Base-by-base conservation (phyloP, 1,140 invertebrate species). In the Calosoma granatense region DNA sequence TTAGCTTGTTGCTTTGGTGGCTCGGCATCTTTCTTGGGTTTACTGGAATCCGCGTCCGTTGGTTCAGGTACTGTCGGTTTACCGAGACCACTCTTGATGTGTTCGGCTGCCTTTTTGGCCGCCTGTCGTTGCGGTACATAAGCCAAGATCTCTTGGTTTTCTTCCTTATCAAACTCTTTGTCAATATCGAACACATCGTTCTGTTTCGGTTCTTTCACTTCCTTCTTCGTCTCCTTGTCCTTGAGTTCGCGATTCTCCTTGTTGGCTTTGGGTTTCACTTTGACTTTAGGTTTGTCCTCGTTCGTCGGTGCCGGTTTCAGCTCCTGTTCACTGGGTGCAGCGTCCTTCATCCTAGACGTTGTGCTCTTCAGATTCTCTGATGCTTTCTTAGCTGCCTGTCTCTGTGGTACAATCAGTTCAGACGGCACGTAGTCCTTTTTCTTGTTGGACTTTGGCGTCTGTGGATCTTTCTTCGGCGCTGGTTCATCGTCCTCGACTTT, bases 101-200 rank as follows among this genome's bases (percentile, higher is more conserved):
- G 89, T 63, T 90, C 89, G 11, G 88, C 88, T 1, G 90, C 90
- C 70, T 94, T 94, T 68, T 92, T 92, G 26, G 91, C 91, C 2
- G 91, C 91, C 73, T 92, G 88, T 36, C 91, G 74, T 68, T 93
- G 90, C 0, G 91, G 91, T 30, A 94, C 91, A 72, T 91, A 90
- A 1, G 87, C 83, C 15, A 92, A 73, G 60, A 88, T 83, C 65
- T 90, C 88, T 57, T 79, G 78, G 55, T 41, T 61, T 41, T 79
- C 79, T 59, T 79, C 67, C 61, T 79, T 77, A 30, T 80, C 80
- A 57, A 72, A 75, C 22, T 82, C 78, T 60, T 81, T 79, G 61
- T 82, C 81, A 59, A 83, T 80, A 58, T 83, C 81, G 64, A 81
- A 82, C 6, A 83, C 72, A 59, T 83, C 75, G 60, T 72, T 75